Evolutionary conservation across 2,113 vertebrate species (phyloP).

Genomic region (Trochalopteron elliotii): DNA sequence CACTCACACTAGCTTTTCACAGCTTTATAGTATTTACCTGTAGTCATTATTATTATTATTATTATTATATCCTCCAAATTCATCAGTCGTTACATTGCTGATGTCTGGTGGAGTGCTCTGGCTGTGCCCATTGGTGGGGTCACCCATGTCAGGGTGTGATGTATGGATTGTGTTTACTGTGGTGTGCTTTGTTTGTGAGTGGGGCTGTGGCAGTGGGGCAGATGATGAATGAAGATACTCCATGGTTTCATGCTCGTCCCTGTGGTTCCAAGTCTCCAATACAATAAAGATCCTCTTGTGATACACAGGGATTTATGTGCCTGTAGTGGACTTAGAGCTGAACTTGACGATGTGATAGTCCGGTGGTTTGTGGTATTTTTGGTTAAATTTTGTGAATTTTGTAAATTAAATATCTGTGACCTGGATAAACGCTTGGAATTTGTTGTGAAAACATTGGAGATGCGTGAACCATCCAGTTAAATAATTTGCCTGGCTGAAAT

Average conservation of each 20-base stretch:
- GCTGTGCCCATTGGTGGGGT: conserved; percentile 60
- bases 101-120: conserved; percentile 26
- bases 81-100: background rate
- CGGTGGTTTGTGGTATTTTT: background rate
- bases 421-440: background rate
- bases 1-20: background rate
- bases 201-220: conserved; percentile 70
- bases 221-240: conserved; percentile 83
- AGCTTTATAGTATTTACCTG: background rate
- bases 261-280: conserved; percentile 66
- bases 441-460: conserved; percentile 5
- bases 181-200: conserved; percentile 79
- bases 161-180: conserved; percentile 86
- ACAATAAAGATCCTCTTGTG: conserved; percentile 8
- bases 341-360: conserved; percentile 7
- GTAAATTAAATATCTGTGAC: background rate
- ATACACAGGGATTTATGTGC: conserved; percentile 19
- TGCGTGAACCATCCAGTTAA: background rate
- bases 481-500: background rate
- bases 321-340: conserved; percentile 5
- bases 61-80: background rate
- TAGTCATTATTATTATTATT: background rate
- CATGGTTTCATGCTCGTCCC: conserved; percentile 72
- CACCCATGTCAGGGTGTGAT: conserved; percentile 73
- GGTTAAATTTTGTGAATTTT: conserved; percentile 13